phyloP scores from a whole-genome alignment of 2,113 vertebrate genomes.

The Nerophis ophidion region DNA sequence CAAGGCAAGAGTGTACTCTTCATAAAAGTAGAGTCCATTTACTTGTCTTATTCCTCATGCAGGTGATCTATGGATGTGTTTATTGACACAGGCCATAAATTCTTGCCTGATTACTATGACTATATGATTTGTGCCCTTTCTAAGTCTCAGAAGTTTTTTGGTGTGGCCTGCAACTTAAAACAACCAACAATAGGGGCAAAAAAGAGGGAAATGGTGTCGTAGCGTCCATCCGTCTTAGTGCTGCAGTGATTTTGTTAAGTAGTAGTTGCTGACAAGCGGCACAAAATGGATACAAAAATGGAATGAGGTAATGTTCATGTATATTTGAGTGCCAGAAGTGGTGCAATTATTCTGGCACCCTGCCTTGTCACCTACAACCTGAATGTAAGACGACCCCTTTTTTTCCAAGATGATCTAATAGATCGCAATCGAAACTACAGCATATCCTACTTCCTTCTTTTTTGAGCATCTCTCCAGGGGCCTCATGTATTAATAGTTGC shows the following conservation, averaged over 20 bases:
- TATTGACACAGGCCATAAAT: slow-evolving; percentile 30
- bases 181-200: slow-evolving; percentile 45
- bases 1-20: slow-evolving; percentile 22
- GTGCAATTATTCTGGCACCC: background rate
- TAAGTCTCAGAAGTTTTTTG: slow-evolving; percentile 3
- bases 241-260: slow-evolving; percentile 19
- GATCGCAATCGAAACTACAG: too few species aligned
- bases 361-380: slow-evolving; percentile 14
- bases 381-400: too few species aligned
- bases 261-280: slow-evolving; percentile 26
- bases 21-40: slow-evolving; percentile 31
- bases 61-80: slow-evolving; percentile 40
- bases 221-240: slow-evolving; percentile 32
- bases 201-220: slow-evolving; percentile 23
- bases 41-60: slow-evolving; percentile 22
- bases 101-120: slow-evolving; percentile 15
- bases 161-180: slow-evolving; percentile 43
- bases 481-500: too few species aligned
- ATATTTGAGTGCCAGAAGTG: slow-evolving; percentile 13
- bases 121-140: slow-evolving; percentile 43
- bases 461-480: too few species aligned
- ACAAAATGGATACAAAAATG: slow-evolving; percentile 38
- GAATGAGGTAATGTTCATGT: slow-evolving; percentile 37
- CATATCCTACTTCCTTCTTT: too few species aligned
- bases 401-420: too few species aligned